Percentiles rank a stretch among this genome's conserved stretches.
Evolutionary conservation across 2,113 vertebrate genomes (phyloP).

Genomic region (Cynopterus brachyotis): DNA sequence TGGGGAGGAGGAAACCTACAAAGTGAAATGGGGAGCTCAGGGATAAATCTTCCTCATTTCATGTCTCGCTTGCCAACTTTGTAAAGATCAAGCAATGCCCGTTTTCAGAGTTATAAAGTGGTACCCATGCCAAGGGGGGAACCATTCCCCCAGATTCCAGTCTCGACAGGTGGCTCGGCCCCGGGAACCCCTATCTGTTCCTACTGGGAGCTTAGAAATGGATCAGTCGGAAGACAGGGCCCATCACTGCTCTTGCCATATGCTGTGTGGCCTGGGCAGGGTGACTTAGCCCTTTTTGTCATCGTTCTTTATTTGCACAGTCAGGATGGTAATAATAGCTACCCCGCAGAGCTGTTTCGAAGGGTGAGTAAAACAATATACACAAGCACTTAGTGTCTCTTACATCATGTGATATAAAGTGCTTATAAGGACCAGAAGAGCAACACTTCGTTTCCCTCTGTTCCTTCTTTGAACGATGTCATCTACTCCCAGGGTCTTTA

Average conservation of each 20-base stretch:
- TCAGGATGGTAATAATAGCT: not conserved
- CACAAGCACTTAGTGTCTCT: not conserved
- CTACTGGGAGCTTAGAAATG: not conserved
- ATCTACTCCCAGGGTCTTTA: not conserved
- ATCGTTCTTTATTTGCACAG: constrained; percentile 2
- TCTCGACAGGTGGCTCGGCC: not conserved
- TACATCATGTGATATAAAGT: not conserved
- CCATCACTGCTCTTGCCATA: not conserved
- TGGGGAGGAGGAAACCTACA: not conserved
- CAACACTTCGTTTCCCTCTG: not conserved
- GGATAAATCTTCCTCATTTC: not conserved
- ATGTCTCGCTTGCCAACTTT: not conserved
- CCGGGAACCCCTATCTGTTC: not conserved
- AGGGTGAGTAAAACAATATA: not conserved
- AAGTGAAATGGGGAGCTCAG: not conserved
- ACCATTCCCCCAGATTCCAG: not conserved
- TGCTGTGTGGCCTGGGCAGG: not conserved
- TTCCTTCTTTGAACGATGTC: not conserved
- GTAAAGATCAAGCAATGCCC: not conserved
- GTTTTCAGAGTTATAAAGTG: not conserved
- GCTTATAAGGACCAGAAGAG: not conserved
- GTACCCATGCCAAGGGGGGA: not conserved
- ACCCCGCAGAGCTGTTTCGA: not conserved
- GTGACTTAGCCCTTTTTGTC: not conserved
- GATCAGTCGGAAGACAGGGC: not conserved